Evolutionary conservation across 2,888 invertebrate species (phyloP).

Genomic region (Agapostemon virescens): DNA sequence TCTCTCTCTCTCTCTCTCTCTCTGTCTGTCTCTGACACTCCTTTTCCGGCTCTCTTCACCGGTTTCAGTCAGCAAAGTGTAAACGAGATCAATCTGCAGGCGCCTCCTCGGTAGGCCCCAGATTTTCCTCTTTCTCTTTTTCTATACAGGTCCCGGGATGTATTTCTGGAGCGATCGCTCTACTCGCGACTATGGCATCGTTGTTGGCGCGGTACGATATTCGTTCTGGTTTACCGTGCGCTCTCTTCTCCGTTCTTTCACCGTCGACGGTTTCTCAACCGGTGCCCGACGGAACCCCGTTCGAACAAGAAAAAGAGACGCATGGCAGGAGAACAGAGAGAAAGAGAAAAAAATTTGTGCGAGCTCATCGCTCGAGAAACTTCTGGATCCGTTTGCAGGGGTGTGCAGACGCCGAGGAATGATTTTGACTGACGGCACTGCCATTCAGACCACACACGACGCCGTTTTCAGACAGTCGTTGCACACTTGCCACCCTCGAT

Average conservation of each 20-base stretch:
- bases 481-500: not conserved
- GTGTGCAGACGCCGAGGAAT: constrained; percentile 50
- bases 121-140: constrained; percentile 64
- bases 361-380: constrained; percentile 31
- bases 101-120: constrained; percentile 64
- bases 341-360: constrained; percentile 26
- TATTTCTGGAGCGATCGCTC: constrained; percentile 67
- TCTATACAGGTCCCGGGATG: constrained; percentile 54
- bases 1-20: not conserved
- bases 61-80: constrained; percentile 71
- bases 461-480: constrained; percentile 9
- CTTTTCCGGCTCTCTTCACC: constrained; percentile 49
- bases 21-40: constrained; percentile 25
- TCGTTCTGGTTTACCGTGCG: constrained; percentile 32
- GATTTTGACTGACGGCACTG: constrained; percentile 74
- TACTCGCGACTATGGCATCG: constrained; percentile 56
- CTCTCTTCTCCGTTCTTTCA: constrained; percentile 49
- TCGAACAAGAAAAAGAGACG: constrained; percentile 5
- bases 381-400: constrained; percentile 9
- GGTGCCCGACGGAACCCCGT: not conserved
- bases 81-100: constrained; percentile 75
- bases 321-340: not conserved
- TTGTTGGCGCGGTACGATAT: constrained; percentile 52
- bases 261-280: constrained; percentile 34
- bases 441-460: constrained; percentile 68